Base-by-base conservation (phyloP, 1,140 invertebrate species). In the Eciton burchellii region DNA sequence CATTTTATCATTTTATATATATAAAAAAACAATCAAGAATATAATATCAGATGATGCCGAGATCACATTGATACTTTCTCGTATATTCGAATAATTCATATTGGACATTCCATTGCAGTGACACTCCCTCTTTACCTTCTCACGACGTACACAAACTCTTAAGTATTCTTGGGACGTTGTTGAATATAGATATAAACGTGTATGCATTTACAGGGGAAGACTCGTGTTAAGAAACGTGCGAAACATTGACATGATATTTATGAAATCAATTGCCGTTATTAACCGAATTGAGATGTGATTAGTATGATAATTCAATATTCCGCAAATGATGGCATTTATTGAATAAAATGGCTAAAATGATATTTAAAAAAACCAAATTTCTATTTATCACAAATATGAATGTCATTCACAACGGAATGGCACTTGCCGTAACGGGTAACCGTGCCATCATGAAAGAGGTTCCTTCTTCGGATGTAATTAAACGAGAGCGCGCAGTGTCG, bases 131-230 rank as follows among this genome's bases (percentile, higher is more conserved):
- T 83, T 60, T 73, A 43, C 11, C n/a, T 82, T 68, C 57, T 83
- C 19, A 11, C 73, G 43, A 19, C 59, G 62, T 65, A 43, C 52
- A 16, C 24, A 21, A 9, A 62, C 59, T 73, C 35, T 84, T 59
- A 79, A 56, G 5, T 83, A 87, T 83, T 79, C 71, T 21, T 66
- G 3, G n/a, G 35, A 43, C 3, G 21, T 60, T 83, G 77, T 68
- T 68, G 47, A 12, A 3, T 6, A 41, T 47, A 29, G 47, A 71
- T 62, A 54, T 83, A 86, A 87, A 86, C 49, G 59, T 56, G 66
- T 11, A 63, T 52, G 60, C 85, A 86, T 68, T 84, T 87, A 84
- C 84, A 24, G 72, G 57, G 43, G 41, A 63, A 12, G 70, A 73
- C 29, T 62, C 49, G 29, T 43, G 49, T 19, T 52, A 49, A 52